phyloP scores from a whole-genome alignment of 2,888 invertebrate genomes.

The Xestia c-nigrum region DNA sequence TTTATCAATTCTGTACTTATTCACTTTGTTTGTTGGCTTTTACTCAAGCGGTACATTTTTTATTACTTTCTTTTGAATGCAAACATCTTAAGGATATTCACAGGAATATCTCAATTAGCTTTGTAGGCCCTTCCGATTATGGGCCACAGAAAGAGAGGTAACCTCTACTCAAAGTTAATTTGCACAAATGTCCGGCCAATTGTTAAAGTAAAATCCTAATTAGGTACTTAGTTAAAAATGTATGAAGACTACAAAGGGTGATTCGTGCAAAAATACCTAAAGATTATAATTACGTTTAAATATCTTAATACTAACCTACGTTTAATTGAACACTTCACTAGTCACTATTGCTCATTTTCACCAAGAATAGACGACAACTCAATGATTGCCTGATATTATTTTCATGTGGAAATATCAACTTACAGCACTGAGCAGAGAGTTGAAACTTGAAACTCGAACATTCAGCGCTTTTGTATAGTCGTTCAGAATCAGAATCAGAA shows the following conservation, averaged over 20 bases:
- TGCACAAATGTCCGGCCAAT: slow-evolving; percentile 17
- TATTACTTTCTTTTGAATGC: neutral
- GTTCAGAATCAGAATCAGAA: too few relatives aligned
- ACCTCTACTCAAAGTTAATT: neutral
- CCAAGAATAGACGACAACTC: neutral
- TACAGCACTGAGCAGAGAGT: neutral
- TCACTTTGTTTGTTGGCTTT: neutral
- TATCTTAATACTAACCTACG: neutral
- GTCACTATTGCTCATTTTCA: neutral
- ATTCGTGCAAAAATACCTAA: neutral
- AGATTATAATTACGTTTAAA: neutral
- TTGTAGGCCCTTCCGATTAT: neutral
- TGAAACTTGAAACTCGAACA: too few relatives aligned
- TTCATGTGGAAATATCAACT: neutral
- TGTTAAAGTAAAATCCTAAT: neutral
- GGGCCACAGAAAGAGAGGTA: neutral
- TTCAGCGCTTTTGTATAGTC: neutral
- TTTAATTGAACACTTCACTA: neutral
- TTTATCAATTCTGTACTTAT: neutral
- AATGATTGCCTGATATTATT: neutral
- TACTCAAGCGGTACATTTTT: neutral
- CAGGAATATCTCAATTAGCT: neutral
- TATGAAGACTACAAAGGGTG: slow-evolving; percentile 9
- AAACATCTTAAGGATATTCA: neutral
- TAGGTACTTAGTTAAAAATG: neutral